A percentile compares a stretch with the other conserved stretches of the same genome.
Evolutionary conservation across 2,113 vertebrate genomes (phyloP).

Genomic region (Gobius niger): DNA sequence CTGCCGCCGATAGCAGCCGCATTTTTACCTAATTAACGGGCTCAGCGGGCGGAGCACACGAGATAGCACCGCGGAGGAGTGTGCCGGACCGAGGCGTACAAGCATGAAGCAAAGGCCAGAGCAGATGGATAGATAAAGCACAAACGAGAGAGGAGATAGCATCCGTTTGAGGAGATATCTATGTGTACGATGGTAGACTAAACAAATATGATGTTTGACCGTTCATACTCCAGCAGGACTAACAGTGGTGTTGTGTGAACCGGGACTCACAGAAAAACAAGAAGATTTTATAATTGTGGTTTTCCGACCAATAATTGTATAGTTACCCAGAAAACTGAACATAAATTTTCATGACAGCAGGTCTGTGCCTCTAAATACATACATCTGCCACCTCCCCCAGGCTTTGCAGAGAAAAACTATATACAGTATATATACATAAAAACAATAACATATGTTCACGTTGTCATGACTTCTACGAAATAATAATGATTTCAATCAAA

Average conservation of each 20-base stretch:
- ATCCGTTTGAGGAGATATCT: slow-evolving; percentile 26
- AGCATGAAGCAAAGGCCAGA: slow-evolving; percentile 45
- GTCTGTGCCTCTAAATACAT: too few relatives aligned
- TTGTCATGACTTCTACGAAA: too few relatives aligned
- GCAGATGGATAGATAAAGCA: slow-evolving; percentile 37
- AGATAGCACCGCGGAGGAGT: slow-evolving; percentile 35
- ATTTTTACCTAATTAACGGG: slow-evolving; percentile 49
- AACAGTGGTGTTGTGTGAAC: background rate
- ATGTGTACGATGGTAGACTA: slow-evolving; percentile 15
- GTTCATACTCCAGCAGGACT: background rate
- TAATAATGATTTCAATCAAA: too few relatives aligned
- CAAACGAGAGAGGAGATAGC: slow-evolving; percentile 27
- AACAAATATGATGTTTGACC: slow-evolving; percentile 4
- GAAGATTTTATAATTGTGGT: background rate
- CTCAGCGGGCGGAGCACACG: slow-evolving; percentile 30
- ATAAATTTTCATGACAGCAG: background rate
- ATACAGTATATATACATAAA: too few relatives aligned
- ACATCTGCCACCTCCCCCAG: too few relatives aligned
- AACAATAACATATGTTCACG: too few relatives aligned
- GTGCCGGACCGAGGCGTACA: slow-evolving; percentile 22
- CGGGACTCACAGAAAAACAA: too few relatives aligned
- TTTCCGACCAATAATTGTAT: background rate
- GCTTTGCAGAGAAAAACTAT: too few relatives aligned
- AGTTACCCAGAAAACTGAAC: background rate
- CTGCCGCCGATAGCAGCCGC: slow-evolving; percentile 13